These are phyloP conservation scores for Paralvinella palmiformis DNA, from an alignment of 1,140 invertebrate genomes.

Conservation along the genomic window DNA sequence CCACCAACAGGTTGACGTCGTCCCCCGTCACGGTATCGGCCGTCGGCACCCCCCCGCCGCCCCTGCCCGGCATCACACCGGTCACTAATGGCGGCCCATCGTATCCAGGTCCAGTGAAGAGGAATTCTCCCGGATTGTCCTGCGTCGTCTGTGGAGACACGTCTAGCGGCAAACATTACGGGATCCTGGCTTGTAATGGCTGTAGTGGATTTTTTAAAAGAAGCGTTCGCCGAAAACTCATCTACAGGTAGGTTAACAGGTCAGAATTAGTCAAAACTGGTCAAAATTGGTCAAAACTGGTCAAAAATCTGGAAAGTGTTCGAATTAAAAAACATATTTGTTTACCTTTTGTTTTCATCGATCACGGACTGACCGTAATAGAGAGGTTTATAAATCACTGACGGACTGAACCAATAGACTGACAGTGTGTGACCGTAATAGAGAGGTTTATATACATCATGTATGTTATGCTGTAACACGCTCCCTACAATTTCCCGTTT, in stretches of 20 bases:
- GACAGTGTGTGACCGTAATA: too few relatives aligned
- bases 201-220: conserved; percentile 99
- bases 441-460: too few relatives aligned
- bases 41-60: not conserved
- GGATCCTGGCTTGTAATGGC: conserved; percentile 97
- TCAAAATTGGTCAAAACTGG: too few relatives aligned
- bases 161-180: conserved; percentile 95
- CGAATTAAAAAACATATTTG: too few relatives aligned
- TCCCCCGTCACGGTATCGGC: not conserved
- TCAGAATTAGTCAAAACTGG: too few relatives aligned
- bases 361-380: too few relatives aligned
- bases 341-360: too few relatives aligned
- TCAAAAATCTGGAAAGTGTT: too few relatives aligned
- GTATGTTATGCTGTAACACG: too few relatives aligned
- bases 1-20: not conserved
- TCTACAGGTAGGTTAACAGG: conserved; percentile 77
- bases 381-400: too few relatives aligned
- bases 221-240: conserved; percentile 90
- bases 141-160: conserved; percentile 96
- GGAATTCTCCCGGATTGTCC: conserved; percentile 42
- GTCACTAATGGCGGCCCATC: not conserved
- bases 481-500: too few relatives aligned
- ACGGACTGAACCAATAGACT: too few relatives aligned
- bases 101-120: conserved; percentile 24
- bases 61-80: not conserved